Evolutionary conservation across 2,113 vertebrate genomes (phyloP).

Genomic region (Paramormyrops kingsleyae): DNA sequence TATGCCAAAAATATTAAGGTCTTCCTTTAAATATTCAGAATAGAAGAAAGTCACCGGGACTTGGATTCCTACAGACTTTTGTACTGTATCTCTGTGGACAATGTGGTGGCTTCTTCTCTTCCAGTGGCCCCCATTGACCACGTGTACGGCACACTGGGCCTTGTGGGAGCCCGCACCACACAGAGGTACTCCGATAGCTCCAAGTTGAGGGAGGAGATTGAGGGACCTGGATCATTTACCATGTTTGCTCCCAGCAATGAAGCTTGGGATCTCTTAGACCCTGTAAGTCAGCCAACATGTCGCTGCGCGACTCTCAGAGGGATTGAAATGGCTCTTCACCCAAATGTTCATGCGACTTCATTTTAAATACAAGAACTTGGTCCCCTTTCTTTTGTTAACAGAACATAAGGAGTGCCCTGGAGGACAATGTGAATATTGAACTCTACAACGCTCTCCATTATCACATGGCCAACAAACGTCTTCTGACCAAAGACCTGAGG

Average conservation of each 20-base stretch:
- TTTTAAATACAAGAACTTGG: not conserved
- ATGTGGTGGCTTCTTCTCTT: conserved; percentile 24
- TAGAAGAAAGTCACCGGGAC: not conserved
- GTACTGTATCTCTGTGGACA: not conserved
- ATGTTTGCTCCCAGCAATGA: conserved; percentile 94
- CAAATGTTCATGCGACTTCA: not conserved
- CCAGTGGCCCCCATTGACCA: conserved; percentile 89
- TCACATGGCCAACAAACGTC: conserved; percentile 86
- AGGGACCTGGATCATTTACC: conserved; percentile 84
- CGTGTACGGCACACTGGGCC: conserved; percentile 81
- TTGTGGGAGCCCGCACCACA: conserved; percentile 75
- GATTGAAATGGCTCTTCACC: not conserved
- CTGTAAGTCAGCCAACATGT: conserved; percentile 56
- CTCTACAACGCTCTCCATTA: conserved; percentile 87
- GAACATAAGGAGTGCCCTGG: conserved; percentile 69
- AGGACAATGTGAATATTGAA: conserved; percentile 93
- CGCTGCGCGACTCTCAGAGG: not conserved
- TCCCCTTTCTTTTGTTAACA: conserved; percentile 39
- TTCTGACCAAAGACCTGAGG: conserved; percentile 90
- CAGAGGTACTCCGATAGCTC: conserved; percentile 78
- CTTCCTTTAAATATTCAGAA: not conserved
- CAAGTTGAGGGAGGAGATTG: conserved; percentile 79
- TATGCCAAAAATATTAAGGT: not conserved
- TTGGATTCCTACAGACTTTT: not conserved
- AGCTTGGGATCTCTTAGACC: conserved; percentile 81